Conservation (phyloP, 2,888 invertebrate species). For the Panopea generosa region DNA sequence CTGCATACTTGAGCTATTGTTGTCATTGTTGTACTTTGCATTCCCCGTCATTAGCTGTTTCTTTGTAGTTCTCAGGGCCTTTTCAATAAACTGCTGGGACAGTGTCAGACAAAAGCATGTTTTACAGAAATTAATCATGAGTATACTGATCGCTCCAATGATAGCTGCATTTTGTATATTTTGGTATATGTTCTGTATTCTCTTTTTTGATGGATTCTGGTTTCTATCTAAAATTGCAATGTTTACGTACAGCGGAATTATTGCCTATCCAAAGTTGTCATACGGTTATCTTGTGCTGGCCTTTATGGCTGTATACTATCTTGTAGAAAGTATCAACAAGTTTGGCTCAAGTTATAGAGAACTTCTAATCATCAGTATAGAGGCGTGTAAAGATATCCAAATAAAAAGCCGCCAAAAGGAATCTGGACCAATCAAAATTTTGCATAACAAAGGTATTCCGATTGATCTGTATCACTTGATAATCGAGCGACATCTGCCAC, state of each 20-base stretch:
- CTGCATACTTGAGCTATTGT: conserved; percentile 23
- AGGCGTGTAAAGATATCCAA: conserved; percentile 20
- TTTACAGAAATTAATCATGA: not conserved
- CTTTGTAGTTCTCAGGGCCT: conserved; percentile 35
- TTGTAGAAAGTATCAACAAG: conserved; percentile 32
- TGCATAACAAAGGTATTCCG: conserved; percentile 29
- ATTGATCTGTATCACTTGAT: conserved; percentile 22
- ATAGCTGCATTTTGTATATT: conserved; percentile 10
- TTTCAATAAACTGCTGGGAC: not conserved
- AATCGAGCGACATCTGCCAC: conserved; percentile 31
- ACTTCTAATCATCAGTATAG: conserved; percentile 32
- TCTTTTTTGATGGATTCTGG: conserved; percentile 52
- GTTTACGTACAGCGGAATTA: conserved; percentile 48
- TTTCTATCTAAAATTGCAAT: conserved; percentile 48
- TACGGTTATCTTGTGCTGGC: conserved; percentile 48
- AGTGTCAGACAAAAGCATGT: not conserved
- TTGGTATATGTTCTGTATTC: conserved; percentile 52
- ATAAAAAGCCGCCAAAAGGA: not conserved
- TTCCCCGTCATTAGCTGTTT: conserved; percentile 42
- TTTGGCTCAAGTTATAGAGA: conserved; percentile 36
- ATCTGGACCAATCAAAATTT: not conserved
- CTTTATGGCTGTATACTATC: conserved; percentile 47
- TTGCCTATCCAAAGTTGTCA: conserved; percentile 45
- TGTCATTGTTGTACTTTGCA: conserved; percentile 20
- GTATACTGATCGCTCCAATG: conserved; percentile 10